These are phyloP conservation scores for Heliconius sara DNA, from an alignment of 2,888 invertebrate genomes.

Conservation along the genomic window DNA sequence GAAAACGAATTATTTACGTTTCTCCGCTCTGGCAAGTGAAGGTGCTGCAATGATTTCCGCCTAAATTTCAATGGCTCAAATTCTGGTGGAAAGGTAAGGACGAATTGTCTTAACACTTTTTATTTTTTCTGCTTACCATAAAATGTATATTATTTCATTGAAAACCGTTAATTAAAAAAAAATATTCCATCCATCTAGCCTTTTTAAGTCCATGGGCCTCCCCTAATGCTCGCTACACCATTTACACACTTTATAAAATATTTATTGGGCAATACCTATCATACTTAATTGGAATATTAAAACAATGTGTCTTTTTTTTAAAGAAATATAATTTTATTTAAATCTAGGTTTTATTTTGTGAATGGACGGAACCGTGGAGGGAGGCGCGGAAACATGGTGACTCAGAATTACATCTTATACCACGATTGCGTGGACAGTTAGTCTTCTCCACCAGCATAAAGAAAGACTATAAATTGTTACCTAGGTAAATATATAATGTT, in stretches of 20 bases:
- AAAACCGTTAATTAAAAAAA: too few relatives aligned
- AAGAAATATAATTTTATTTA: neutral
- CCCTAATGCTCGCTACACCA: too few relatives aligned
- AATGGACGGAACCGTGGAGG: constrained; percentile 89
- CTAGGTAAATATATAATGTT: constrained; percentile 72
- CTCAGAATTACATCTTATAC: constrained; percentile 89
- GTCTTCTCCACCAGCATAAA: constrained; percentile 90
- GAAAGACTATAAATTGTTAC: constrained; percentile 87
- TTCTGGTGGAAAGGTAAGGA: too few relatives aligned
- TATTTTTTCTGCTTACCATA: too few relatives aligned
- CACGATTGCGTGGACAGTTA: constrained; percentile 86
- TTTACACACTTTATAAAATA: neutral
- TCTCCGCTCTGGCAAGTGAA: too few relatives aligned
- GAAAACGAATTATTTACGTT: too few relatives aligned
- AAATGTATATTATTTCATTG: too few relatives aligned
- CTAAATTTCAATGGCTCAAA: too few relatives aligned
- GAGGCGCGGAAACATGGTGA: constrained; percentile 87
- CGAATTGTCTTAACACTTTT: too few relatives aligned
- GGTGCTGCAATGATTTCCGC: too few relatives aligned
- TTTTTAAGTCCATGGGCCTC: too few relatives aligned
- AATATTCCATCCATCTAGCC: too few relatives aligned
- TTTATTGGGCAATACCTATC: neutral
- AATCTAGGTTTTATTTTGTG: constrained; percentile 79
- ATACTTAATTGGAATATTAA: neutral
- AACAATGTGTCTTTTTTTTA: neutral